Percentiles rank a stretch among this genome's conserved stretches.
Evolutionary conservation across 2,888 invertebrate genomes (phyloP).

Genomic region (Nephrocerus scutellatus): DNA sequence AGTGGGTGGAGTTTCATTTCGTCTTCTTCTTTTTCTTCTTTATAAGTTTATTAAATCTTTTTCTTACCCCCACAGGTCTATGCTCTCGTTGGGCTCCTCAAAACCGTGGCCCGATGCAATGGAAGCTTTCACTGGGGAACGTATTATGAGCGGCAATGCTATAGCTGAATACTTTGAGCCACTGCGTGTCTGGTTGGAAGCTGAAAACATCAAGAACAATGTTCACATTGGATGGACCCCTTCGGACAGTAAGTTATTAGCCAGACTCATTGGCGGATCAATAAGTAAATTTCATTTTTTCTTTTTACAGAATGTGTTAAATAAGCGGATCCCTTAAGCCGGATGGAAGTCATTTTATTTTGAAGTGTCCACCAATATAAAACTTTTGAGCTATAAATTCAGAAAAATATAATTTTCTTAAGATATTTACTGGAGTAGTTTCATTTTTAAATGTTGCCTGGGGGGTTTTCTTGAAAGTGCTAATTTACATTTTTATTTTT

Average conservation of each 20-base stretch:
- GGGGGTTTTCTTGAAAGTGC: no score
- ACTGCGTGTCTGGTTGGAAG: slow-evolving; percentile 62
- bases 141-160: slow-evolving; percentile 64
- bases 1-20: slow-evolving; percentile 10
- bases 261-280: no score
- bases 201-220: slow-evolving; percentile 61
- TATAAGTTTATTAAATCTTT: slow-evolving; percentile 9
- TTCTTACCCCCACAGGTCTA: slow-evolving; percentile 52
- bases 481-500: no score
- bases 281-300: no score
- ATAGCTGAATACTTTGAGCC: slow-evolving; percentile 73
- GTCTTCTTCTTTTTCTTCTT: slow-evolving; percentile 4
- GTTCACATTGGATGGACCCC: slow-evolving; percentile 57
- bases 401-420: no score
- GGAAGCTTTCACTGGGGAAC: slow-evolving; percentile 63
- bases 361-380: no score
- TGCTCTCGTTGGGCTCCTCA: slow-evolving; percentile 64
- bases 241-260: slow-evolving; percentile 34
- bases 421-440: no score
- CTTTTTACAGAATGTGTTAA: slow-evolving; percentile 18
- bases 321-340: no score
- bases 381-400: no score
- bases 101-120: slow-evolving; percentile 72
- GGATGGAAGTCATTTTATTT: no score
- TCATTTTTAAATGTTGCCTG: no score